Conservation (phyloP, 2,113 vertebrate genomes). For the Arizona elegans region DNA sequence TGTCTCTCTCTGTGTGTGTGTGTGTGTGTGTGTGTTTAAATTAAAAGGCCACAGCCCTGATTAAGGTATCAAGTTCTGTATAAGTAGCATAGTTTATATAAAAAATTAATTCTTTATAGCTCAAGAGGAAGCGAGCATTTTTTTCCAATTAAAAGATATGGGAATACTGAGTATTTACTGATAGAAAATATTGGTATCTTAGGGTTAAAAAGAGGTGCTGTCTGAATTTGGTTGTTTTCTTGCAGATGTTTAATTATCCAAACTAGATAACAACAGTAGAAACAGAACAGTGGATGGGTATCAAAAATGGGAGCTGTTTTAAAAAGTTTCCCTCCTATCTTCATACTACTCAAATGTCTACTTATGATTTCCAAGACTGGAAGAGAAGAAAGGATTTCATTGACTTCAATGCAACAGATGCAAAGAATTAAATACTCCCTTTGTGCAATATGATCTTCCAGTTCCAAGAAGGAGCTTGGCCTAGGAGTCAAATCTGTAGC, state of each 20-base stretch:
- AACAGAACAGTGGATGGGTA: neutral
- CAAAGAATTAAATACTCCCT: neutral
- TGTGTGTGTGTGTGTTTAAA: neutral
- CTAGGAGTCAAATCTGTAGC: neutral
- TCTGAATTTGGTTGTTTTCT: neutral
- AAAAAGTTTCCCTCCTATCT: neutral
- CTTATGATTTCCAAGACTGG: neutral
- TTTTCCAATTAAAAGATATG: neutral
- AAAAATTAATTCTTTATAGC: neutral
- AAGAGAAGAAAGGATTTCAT: neutral
- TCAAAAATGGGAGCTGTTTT: neutral
- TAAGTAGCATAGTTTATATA: neutral
- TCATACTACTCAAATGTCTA: neutral
- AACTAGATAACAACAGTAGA: neutral
- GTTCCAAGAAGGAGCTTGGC: neutral
- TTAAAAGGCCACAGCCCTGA: neutral
- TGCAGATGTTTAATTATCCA: neutral
- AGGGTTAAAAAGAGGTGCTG: neutral
- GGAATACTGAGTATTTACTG: neutral
- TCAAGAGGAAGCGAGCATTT: neutral
- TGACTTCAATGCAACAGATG: neutral
- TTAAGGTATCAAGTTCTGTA: neutral
- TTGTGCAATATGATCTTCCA: neutral
- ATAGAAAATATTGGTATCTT: neutral
- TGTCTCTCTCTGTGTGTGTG: neutral